Base-by-base conservation (phyloP, 1,140 invertebrate genomes). In the Samia ricini region DNA sequence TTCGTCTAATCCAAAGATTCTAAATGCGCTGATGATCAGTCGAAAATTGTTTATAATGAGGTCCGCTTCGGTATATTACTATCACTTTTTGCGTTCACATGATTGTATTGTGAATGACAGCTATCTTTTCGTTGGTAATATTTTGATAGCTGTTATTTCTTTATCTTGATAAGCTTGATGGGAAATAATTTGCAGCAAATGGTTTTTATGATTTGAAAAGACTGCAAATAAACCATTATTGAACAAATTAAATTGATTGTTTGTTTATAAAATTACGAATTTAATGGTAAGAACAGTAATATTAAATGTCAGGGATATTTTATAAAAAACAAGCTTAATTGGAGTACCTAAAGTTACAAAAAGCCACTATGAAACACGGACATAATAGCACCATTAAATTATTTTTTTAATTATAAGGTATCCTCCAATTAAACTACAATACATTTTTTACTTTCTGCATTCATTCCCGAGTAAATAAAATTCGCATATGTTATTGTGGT, bases 401-500 rank as follows among this genome's bases (percentile, higher is more conserved):
- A 69, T 66, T 68, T 64, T 63, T 71, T 74, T n/a, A n/a, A n/a
- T n/a, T 76, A 83, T 83, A 80, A 77, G 69, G 50, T 58, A 78
- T 77, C 74, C 72, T 75, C 69, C 61, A 63, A 20, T 64, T 51
- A 18, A 55, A 59, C 33, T 71, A 68, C 72, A n/a, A n/a, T n/a
- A n/a, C n/a, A n/a, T 79, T 78, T 80, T 76, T 75, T 73, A 74
- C 67, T 63, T 67, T 63, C 42, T 67, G 63, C 72, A 70, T 72
- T 72, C 68, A 77, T 73, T 79, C 71, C 77, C 72, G 64, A 75
- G 74, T 71, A 83, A 83, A 83, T 85, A 78, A 75, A 79, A 75
- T 75, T 70, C 75, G 74, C 79, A 71, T 74, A 71, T 65, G 72
- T 81, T 80, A 81, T 86, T 84, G 77, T 80, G 77, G 77, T 71